phyloP scores from a whole-genome alignment of 2,888 invertebrate genomes.

The Andricus quercusramuli region DNA sequence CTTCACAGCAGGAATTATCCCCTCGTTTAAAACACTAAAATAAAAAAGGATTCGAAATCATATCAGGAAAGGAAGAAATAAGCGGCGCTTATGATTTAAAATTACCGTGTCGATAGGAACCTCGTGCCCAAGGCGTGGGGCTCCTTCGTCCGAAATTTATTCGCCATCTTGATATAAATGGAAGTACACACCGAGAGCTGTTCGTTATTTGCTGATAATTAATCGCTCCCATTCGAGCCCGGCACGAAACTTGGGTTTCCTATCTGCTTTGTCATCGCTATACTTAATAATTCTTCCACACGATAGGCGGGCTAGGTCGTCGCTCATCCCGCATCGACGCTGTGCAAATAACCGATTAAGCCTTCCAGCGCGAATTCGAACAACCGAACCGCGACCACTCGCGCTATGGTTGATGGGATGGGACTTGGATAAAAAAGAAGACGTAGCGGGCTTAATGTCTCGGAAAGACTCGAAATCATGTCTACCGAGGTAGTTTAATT shows the following conservation, averaged over 20 bases:
- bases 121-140: background rate
- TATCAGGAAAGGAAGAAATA: background rate
- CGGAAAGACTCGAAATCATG: constrained; percentile 29
- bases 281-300: constrained; percentile 67
- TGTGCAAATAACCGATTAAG: constrained; percentile 68
- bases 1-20: too few species aligned
- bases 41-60: background rate
- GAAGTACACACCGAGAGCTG: constrained; percentile 32
- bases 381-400: constrained; percentile 4
- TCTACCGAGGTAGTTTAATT: constrained; percentile 29
- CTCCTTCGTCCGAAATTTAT: constrained; percentile 5
- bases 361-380: constrained; percentile 45
- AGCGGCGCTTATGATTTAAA: background rate
- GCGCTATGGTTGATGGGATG: constrained; percentile 43
- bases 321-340: constrained; percentile 63
- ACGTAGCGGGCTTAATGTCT: constrained; percentile 16
- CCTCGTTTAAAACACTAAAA: too few species aligned
- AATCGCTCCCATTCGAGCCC: constrained; percentile 64
- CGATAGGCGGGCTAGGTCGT: constrained; percentile 53
- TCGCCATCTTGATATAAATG: constrained; percentile 45
- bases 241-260: constrained; percentile 51
- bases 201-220: constrained; percentile 69
- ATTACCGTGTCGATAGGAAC: background rate
- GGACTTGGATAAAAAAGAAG: constrained; percentile 19
- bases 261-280: constrained; percentile 73